A percentile compares a stretch with the other conserved stretches of the same genome.
phyloP scores from a whole-genome alignment of 2,113 vertebrate genomes.

The Brachirus orientalis region DNA sequence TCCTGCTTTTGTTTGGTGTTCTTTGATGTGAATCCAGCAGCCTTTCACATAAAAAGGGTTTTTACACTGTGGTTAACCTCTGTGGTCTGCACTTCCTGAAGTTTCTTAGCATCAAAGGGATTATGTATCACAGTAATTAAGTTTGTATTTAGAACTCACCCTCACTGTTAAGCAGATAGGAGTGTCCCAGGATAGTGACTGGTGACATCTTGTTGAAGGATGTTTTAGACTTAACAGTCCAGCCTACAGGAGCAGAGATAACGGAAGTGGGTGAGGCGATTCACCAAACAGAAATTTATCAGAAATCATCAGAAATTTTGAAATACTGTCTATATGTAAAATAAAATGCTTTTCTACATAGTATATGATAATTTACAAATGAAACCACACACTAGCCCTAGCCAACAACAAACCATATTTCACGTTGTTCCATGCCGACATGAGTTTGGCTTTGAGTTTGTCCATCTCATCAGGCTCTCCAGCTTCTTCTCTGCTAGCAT shows the following conservation, averaged over 20 bases:
- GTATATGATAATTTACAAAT: too few relatives aligned
- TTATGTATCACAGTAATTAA: not conserved
- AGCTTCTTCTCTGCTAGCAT: constrained; percentile 40
- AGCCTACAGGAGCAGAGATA: constrained; percentile 77
- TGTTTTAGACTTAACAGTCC: constrained; percentile 90
- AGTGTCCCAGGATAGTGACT: constrained; percentile 84
- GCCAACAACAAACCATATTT: constrained; percentile 88
- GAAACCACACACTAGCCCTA: too few relatives aligned
- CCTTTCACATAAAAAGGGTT: too few relatives aligned
- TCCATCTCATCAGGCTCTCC: constrained; percentile 90
- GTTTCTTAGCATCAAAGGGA: not conserved
- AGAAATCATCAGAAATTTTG: not conserved
- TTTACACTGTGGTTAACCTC: constrained; percentile 16
- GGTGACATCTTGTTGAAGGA: constrained; percentile 89
- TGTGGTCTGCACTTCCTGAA: not conserved
- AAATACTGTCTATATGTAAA: not conserved
- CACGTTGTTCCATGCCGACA: constrained; percentile 92
- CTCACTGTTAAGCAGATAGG: constrained; percentile 85
- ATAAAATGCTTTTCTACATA: not conserved
- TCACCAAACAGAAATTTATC: not conserved
- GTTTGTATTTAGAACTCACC: constrained; percentile 70
- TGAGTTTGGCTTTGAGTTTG: constrained; percentile 89
- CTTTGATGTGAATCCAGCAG: constrained; percentile 1
- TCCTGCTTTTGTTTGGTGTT: not conserved
- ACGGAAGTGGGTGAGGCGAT: not conserved